phyloP scores from a whole-genome alignment of 2,113 vertebrate genomes.

The Calidris pygmaea region DNA sequence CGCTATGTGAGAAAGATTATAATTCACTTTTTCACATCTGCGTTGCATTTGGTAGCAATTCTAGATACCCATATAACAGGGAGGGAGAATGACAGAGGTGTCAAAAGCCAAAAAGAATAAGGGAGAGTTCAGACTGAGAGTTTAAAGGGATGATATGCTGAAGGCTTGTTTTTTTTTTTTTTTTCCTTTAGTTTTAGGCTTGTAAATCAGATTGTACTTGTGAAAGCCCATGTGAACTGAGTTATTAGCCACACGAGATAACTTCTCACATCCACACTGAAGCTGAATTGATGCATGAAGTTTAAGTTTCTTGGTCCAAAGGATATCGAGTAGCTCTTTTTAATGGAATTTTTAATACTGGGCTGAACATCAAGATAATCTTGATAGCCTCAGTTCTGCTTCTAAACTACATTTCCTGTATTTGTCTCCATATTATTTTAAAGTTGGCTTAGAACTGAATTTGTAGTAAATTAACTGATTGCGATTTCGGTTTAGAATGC shows the following conservation, averaged over 20 bases:
- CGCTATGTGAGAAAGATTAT: not conserved
- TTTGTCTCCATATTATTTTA: not conserved
- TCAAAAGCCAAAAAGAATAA: not conserved
- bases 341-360: not conserved
- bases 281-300: not conserved
- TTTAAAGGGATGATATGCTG: not conserved
- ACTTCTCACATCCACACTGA: too few species aligned
- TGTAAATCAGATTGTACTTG: not conserved
- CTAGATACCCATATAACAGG: rapidly evolving
- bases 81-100: not conserved
- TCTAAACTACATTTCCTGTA: not conserved
- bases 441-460: not conserved
- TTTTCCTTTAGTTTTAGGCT: not conserved
- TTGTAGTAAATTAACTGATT: not conserved
- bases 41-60: not conserved
- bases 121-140: not conserved
- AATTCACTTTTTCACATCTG: not conserved
- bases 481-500: not conserved
- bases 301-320: not conserved
- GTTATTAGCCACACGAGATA: not conserved
- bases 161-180: not conserved
- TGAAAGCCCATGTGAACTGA: not conserved
- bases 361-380: not conserved
- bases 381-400: not conserved
- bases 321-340: not conserved